Evolutionary conservation across 2,888 invertebrate species (phyloP), one percentile per base, ranked within the genome.

Genomic region (Amblyjoppa proteus): DNA sequence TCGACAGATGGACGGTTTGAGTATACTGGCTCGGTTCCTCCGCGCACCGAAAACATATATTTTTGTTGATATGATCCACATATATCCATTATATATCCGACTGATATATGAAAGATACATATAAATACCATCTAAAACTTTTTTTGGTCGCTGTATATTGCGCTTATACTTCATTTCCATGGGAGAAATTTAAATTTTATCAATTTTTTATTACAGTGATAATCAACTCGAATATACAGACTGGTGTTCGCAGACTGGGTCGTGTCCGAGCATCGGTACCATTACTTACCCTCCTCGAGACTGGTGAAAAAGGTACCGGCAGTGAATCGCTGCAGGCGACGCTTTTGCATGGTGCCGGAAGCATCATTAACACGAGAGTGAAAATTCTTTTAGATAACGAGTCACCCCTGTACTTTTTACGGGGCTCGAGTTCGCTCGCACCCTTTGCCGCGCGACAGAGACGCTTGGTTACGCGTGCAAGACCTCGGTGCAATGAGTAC

Each of bases 331-430:
- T 75, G 16, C 58, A 28, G 61, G 20, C 75, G 13, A 64, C 3
- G n/a, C 34, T 38, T n/a, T 11, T 3, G 49, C 34, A 34, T 45
- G 64, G 11, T 75, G 64, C 31, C 31, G 66, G 66, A 76, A 85
- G 66, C 79, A 71, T 82, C 85, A 85, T 82, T 82, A 85, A 82
- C 69, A 64, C 71, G 38, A 66, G 75, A 45, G 82, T 49, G 49
- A 68, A 75, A 51, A 76, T 38, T 84, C 68, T 81, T 76, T 56
- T 56, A 28, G 75, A 61, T 64, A 75, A 75, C 75, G 75, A 75
- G 75, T 64, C 49, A 61, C 64, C 31, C 45, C 31, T 31, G 75
- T 45, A 64, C 75, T 75, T 75, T 61, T 45, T 64, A 41, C 61
- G 45, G 49, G 11, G 38, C 61, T 34, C 64, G 75, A 75, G 61